A percentile compares a stretch with the other conserved stretches of the same genome.
phyloP scores from a whole-genome alignment of 2,797 vertebrate genomes.

The Sus cebifrons region DNA sequence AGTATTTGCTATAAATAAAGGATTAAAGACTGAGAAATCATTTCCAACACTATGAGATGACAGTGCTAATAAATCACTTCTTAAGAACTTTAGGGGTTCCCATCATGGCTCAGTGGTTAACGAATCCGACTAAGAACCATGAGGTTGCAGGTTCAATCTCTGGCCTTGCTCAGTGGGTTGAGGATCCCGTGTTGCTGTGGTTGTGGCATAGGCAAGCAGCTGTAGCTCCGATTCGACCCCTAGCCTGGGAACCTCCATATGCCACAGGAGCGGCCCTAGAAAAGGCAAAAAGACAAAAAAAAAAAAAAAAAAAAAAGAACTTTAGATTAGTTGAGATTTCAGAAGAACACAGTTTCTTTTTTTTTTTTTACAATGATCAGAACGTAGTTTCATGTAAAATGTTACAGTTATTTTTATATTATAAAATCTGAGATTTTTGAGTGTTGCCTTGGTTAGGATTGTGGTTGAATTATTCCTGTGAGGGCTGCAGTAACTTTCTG shows the following conservation, averaged over 20 bases:
- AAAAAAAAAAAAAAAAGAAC: not conserved
- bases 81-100: not conserved
- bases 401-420: slow-evolving; percentile 47
- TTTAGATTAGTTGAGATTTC: not conserved
- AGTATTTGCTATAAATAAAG: slow-evolving; percentile 58
- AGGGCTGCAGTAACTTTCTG: slow-evolving; percentile 17
- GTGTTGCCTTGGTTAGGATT: not conserved
- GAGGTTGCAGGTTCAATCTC: too few relatives aligned
- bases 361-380: too few relatives aligned
- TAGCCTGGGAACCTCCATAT: too few relatives aligned
- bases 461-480: not conserved
- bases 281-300: too few relatives aligned
- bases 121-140: too few relatives aligned
- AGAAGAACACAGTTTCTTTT: not conserved
- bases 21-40: slow-evolving; percentile 24
- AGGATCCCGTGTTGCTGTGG: too few relatives aligned
- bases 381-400: slow-evolving; percentile 46
- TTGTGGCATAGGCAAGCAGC: too few relatives aligned
- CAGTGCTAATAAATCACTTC: slow-evolving; percentile 19
- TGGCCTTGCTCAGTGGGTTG: too few relatives aligned
- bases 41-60: slow-evolving; percentile 3
- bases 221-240: too few relatives aligned
- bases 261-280: too few relatives aligned
- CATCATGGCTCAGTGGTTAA: too few relatives aligned
- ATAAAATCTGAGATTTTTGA: slow-evolving; percentile 57